Percentiles rank a stretch among this genome's conserved stretches.
Conservation (phyloP, 2,113 vertebrate genomes). For the Orycteropus afer region DNA sequence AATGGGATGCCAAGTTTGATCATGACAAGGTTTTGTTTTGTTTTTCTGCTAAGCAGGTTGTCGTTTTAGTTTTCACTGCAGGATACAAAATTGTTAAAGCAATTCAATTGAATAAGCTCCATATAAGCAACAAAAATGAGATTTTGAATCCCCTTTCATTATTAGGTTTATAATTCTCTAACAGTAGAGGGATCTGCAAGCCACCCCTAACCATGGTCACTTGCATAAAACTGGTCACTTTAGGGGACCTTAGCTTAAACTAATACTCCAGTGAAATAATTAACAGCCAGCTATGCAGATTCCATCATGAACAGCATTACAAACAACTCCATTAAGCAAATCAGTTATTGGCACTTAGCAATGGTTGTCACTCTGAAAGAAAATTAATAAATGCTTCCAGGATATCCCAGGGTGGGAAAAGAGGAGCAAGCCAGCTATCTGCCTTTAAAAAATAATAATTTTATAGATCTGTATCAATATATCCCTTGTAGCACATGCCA, state of each 20-base stretch:
- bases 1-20: slow-evolving; percentile 84
- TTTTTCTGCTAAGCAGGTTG: slow-evolving; percentile 79
- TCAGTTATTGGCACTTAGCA: background rate
- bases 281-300: background rate
- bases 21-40: slow-evolving; percentile 62
- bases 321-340: slow-evolving; percentile 40
- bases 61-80: slow-evolving; percentile 84
- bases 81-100: slow-evolving; percentile 77
- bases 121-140: slow-evolving; percentile 58
- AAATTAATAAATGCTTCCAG: slow-evolving; percentile 27
- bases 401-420: background rate
- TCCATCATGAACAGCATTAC: background rate
- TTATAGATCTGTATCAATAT: background rate
- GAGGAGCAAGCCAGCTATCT: background rate
- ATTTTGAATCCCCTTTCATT: slow-evolving; percentile 58
- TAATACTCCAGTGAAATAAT: slow-evolving; percentile 47
- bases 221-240: background rate
- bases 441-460: slow-evolving; percentile 67
- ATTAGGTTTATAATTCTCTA: slow-evolving; percentile 42
- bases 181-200: background rate
- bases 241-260: background rate
- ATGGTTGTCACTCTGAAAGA: slow-evolving; percentile 11
- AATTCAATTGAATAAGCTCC: slow-evolving; percentile 61
- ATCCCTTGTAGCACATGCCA: slow-evolving; percentile 12
- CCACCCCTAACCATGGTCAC: background rate